A percentile compares a stretch with the other conserved stretches of the same genome.
These are phyloP conservation scores for Tinea pellionella DNA, from an alignment of 2,888 invertebrate genomes.

Conservation along the genomic window DNA sequence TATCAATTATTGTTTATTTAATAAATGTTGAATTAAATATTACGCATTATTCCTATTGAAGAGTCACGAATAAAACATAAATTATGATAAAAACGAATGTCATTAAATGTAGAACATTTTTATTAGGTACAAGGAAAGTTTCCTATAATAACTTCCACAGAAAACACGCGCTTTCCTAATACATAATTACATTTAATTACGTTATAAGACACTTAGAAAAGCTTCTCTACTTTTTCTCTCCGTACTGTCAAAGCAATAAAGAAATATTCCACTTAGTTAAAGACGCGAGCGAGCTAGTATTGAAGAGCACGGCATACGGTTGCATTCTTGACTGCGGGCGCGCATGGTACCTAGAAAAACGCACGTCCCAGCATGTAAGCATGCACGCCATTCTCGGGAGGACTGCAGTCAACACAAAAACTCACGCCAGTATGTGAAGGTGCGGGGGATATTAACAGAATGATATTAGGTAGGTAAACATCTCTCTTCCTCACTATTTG, in stretches of 20 bases:
- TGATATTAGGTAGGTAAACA: not conserved
- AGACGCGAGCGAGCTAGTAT: constrained; percentile 10
- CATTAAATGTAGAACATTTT: not conserved
- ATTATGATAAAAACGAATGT: not conserved
- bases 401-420: constrained; percentile 19
- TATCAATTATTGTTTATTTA: not conserved
- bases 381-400: constrained; percentile 40
- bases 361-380: constrained; percentile 21
- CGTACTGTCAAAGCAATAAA: constrained; percentile 12
- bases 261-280: constrained; percentile 12
- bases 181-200: constrained; percentile 12
- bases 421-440: not conserved
- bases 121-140: not conserved
- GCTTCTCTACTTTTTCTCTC: not conserved
- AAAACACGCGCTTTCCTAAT: constrained; percentile 7
- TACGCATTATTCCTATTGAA: no score
- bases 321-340: constrained; percentile 39
- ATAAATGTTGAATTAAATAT: not conserved
- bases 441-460: constrained; percentile 3
- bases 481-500: not conserved
- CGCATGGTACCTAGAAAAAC: constrained; percentile 45
- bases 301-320: constrained; percentile 18
- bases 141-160: not conserved
- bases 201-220: constrained; percentile 12
- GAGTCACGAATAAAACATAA: not conserved